Evolutionary conservation across 2,888 invertebrate genomes (phyloP), one percentile per base, ranked within the genome.

Genomic region (Homarus gammarus): DNA sequence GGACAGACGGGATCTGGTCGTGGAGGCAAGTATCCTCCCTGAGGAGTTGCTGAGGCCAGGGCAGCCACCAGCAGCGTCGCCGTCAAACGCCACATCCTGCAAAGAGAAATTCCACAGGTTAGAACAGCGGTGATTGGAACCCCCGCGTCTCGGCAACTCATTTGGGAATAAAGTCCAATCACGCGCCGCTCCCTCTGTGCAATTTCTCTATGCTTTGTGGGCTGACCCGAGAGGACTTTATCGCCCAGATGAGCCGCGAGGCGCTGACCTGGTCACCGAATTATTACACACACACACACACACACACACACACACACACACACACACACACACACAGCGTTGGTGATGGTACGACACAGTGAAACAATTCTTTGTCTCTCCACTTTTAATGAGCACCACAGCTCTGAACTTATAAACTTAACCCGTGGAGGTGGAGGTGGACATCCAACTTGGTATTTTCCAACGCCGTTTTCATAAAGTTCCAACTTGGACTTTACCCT

Each of bases 101-200:
- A 84, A 84, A 72, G 84, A 72, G 84, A 84, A 84, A 84, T 72
- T 49, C 84, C 84, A 72, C n/a, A n/a, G n/a, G n/a, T 84, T 72
- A 84, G 84, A 84, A 56, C 84, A 84, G 84, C 77, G 84, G 84
- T 84, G 84, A 84, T 84, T 84, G 84, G 84, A 84, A 73, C 56
- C 84, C 84, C 73, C 75, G 72, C 40, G 56, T n/a, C 84, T 75
- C 72, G 40, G 36, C 38, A 33, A 75, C 84, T 84, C 84, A 84
- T 84, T 72, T 84, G 84, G 84, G 84, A 84, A 84, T 84, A 84
- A 84, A 84, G 84, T 84, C 84, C 84, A 84, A 84, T 84, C 84
- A 84, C 84, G 75, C 75, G 75, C 75, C 82, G 36, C 84, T 56
- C 75, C 75, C 49, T 84, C 84, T 36, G 51, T 73, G 36, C 51